Base-by-base conservation (phyloP, 2,888 invertebrate genomes). In the Pogonocherus hispidulus region DNA sequence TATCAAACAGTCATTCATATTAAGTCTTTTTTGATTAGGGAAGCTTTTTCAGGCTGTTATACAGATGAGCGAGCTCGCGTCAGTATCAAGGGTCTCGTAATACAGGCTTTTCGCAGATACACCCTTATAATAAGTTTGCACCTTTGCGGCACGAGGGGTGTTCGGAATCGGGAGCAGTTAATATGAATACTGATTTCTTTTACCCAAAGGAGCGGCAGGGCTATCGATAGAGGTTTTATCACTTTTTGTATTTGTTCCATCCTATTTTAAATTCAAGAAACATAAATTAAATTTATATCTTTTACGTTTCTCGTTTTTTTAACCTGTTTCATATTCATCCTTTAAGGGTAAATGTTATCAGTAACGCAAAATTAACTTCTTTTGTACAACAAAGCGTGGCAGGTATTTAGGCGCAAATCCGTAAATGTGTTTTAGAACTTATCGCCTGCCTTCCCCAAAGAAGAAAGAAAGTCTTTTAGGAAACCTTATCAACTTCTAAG, bases 91-190 rank as follows among this genome's bases (percentile, higher is more conserved):
- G 82, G 81, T 79, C 80, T 82, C 81, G 80, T 83, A 82, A 83
- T 81, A 80, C 79, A 78, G 82, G 80, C 82, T 82, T 81, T 80
- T 81, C 81, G 71, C 80, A 79, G 80, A 83, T 83, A 83, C 82
- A 82, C 83, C 82, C 83, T 83, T 81, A 82, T 84, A 84, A 84
- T 84, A 84, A 84, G 83, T 84, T 84, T 83, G 83, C 84, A 84
- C 82, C 83, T 83, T 83, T 82, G 82, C 75, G 79, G 77, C 77
- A 75, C 75, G 74, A 78, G 78, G 76, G 78, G 74, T 66, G 76
- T 72, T 67, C 72, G 72, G 78, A 81, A 82, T 82, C 80, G 80
- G 79, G 79, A 81, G 77, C 81, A 81, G 82, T 84, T 84, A 84
- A 83, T 84, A 83, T 84, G 83, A 82, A 83, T 83, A 83, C 82